Conservation (phyloP, 1,140 invertebrate genomes). For the Drosophila mojavensis region DNA sequence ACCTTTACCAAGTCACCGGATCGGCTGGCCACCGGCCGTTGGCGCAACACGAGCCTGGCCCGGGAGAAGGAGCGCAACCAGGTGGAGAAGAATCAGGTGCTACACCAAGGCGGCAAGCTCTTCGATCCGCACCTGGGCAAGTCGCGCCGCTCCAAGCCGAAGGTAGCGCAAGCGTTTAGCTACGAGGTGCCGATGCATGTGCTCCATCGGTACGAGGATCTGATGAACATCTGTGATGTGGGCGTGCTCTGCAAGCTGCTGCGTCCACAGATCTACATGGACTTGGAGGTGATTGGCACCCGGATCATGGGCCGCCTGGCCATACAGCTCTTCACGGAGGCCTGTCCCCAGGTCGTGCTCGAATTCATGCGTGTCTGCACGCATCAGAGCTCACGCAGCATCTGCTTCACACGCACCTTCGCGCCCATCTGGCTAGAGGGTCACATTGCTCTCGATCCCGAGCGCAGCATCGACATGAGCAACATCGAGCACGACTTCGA, state of each 20-base stretch:
- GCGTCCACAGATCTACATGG: conserved; percentile 68
- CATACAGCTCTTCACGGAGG: conserved; percentile 75
- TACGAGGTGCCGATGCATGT: conserved; percentile 69
- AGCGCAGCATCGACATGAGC: conserved; percentile 24
- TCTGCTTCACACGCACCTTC: conserved; percentile 55
- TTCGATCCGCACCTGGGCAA: conserved; percentile 54
- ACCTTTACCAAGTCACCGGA: conserved; percentile 71
- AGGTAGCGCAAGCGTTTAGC: conserved; percentile 37
- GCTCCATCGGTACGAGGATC: conserved; percentile 64
- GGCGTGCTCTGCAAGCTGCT: conserved; percentile 61
- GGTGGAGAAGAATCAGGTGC: conserved; percentile 53
- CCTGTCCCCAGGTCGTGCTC: conserved; percentile 69
- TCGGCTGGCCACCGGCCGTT: conserved; percentile 55
- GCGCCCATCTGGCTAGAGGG: conserved; percentile 73
- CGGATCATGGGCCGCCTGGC: conserved; percentile 56
- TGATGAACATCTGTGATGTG: conserved; percentile 64
- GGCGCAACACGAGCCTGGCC: conserved; percentile 56
- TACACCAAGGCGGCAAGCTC: conserved; percentile 54
- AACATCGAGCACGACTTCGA: conserved; percentile 75
- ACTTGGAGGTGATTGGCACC: conserved; percentile 44
- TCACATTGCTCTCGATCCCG: conserved; percentile 34
- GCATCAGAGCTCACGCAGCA: conserved; percentile 2
- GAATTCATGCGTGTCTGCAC: conserved; percentile 71
- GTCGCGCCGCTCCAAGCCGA: conserved; percentile 25
- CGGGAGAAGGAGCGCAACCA: conserved; percentile 58